Base-by-base conservation (phyloP, 1,140 invertebrate genomes). In the Cydia pomonella region DNA sequence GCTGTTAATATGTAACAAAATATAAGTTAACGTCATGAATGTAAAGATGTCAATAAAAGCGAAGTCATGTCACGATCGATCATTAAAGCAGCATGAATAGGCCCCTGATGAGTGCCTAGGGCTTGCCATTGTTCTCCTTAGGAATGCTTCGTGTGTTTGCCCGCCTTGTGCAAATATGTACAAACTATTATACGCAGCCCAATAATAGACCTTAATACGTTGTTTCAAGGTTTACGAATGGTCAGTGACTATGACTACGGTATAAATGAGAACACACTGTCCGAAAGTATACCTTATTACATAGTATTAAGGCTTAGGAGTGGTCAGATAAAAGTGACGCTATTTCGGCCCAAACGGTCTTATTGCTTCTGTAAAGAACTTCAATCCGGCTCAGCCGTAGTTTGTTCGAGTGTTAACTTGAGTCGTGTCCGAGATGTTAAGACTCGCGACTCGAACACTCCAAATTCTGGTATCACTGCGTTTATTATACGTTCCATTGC, bases 391-490 rank as follows among this genome's bases (percentile, higher is more conserved):
- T 69, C 16, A 33, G 64, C 0, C 27, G 29, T n/a, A 38, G 29
- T 38, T 38, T 69, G 64, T 38, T 69, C 21, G 29, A 69, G 64
- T 69, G 64, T 69, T 69, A 69, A 69, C 64, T 69, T 33, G 29
- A 69, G 29, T 69, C 64, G 64, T 69, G 64, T 69, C 64, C 64
- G 64, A 69, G 27, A 38, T 69, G 64, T 69, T 69, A 69, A 33
- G 16, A 69, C 64, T 33, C 18, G 64, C n/a, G 29, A 69, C 64
- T 38, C 33, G 27, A 33, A 21, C 3, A n/a, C 3, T 38, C 33
- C 25, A 3, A 18, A 33, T 33, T 25, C 63, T 27, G 41, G 41
- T 44, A 16, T 44, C 12, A 7, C 41, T 44, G 41, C 41, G 13
- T 44, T 2, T 44, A 16, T n/a, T n/a, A 9, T 21, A 12, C n/a